phyloP scores from a whole-genome alignment of 2,113 vertebrate genomes.

The Scomber colias region DNA sequence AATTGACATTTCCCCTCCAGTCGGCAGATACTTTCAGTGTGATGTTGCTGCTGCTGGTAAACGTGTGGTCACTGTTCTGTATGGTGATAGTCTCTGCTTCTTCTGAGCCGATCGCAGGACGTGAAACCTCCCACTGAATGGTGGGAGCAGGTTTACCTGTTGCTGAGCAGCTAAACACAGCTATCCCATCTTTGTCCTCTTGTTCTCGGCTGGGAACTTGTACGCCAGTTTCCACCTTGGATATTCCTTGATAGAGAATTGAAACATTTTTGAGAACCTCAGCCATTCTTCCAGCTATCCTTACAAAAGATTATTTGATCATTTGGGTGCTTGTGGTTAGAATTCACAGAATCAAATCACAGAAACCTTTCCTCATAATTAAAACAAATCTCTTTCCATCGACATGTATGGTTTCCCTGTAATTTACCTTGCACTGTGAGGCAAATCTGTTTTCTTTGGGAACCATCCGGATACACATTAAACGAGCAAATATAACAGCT shows the following conservation, averaged over 20 bases:
- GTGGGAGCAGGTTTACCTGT: constrained; percentile 81
- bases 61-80: constrained; percentile 54
- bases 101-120: fast-evolving
- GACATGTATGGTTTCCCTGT: not conserved
- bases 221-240: constrained; percentile 22
- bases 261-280: not conserved
- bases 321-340: not conserved
- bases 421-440: constrained; percentile 77
- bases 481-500: constrained; percentile 82
- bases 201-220: fast-evolving
- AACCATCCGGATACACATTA: constrained; percentile 77
- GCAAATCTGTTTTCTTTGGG: constrained; percentile 67
- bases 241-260: constrained; percentile 71
- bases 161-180: constrained; percentile 75
- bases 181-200: not conserved
- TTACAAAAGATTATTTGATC: not conserved
- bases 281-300: not conserved
- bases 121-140: constrained; percentile 60
- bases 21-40: constrained; percentile 42
- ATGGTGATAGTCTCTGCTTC: fast-evolving
- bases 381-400: not conserved
- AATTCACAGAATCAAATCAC: not conserved
- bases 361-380: not conserved
- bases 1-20: constrained; percentile 55
- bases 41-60: constrained; percentile 68